Conservation (phyloP, 2,888 invertebrate genomes). For the Neria commutata region DNA sequence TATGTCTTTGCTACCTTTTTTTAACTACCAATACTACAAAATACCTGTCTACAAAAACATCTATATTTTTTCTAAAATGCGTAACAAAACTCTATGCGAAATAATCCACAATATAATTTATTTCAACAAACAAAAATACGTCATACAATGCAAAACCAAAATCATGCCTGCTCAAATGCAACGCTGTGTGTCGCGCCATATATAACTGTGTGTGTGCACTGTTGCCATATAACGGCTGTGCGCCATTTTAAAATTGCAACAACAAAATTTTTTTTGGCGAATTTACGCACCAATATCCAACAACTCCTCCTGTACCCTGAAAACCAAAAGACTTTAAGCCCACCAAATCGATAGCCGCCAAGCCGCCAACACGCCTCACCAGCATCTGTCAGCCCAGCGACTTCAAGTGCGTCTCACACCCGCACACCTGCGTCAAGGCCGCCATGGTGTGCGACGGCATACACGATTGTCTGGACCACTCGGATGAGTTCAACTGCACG, state of each 20-base stretch:
- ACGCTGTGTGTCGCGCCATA: background rate
- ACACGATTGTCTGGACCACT: constrained; percentile 66
- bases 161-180: background rate
- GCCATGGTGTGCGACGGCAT: constrained; percentile 65
- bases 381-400: constrained; percentile 55
- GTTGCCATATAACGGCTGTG: background rate
- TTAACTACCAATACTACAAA: no score
- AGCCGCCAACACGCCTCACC: constrained; percentile 32
- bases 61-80: no score
- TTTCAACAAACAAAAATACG: no score
- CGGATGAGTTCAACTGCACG: constrained; percentile 69
- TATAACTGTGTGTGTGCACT: background rate
- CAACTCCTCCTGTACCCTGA: background rate
- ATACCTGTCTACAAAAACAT: no score
- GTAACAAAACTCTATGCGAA: no score
- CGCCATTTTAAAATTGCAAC: background rate
- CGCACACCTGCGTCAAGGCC: constrained; percentile 57
- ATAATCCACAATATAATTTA: no score
- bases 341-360: constrained; percentile 27
- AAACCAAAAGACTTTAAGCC: constrained; percentile 49
- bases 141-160: no score
- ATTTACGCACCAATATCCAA: background rate
- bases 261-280: no score
- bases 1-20: no score
- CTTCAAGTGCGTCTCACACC: constrained; percentile 61